phyloP scores from a whole-genome alignment of 2,888 invertebrate species.

The Athalia cordata region DNA sequence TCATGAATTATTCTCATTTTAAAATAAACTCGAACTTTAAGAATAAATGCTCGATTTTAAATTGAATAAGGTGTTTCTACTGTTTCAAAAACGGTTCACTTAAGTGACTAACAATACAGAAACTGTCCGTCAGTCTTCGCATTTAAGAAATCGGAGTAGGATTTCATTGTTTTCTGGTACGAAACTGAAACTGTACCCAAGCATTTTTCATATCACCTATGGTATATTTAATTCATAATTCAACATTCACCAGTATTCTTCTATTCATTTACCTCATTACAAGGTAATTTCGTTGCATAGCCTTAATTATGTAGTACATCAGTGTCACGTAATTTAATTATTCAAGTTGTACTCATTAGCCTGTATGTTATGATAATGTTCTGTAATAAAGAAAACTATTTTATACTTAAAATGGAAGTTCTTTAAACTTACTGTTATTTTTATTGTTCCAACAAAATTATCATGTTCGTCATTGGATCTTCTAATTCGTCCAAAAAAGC shows the following conservation, averaged over 20 bases:
- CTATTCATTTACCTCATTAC: slow-evolving; percentile 35
- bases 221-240: slow-evolving; percentile 39
- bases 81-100: too few relatives aligned
- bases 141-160: slow-evolving; percentile 4
- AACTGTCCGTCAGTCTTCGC: background rate
- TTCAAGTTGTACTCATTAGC: slow-evolving; percentile 20
- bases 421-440: background rate
- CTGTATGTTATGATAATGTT: slow-evolving; percentile 25
- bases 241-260: slow-evolving; percentile 41
- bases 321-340: slow-evolving; percentile 32
- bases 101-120: background rate
- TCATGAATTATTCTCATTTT: background rate
- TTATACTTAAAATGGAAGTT: slow-evolving; percentile 20
- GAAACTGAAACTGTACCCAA: background rate
- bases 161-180: background rate
- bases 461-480: background rate
- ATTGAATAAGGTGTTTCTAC: background rate
- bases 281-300: slow-evolving; percentile 6
- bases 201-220: slow-evolving; percentile 10
- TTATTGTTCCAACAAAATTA: background rate
- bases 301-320: background rate
- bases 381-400: slow-evolving; percentile 37
- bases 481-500: too few relatives aligned
- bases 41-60: slow-evolving; percentile 1
- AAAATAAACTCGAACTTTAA: background rate